Base-by-base conservation (phyloP, 35 echinoderm and acorn worm species). In the Anneissia japonica region DNA sequence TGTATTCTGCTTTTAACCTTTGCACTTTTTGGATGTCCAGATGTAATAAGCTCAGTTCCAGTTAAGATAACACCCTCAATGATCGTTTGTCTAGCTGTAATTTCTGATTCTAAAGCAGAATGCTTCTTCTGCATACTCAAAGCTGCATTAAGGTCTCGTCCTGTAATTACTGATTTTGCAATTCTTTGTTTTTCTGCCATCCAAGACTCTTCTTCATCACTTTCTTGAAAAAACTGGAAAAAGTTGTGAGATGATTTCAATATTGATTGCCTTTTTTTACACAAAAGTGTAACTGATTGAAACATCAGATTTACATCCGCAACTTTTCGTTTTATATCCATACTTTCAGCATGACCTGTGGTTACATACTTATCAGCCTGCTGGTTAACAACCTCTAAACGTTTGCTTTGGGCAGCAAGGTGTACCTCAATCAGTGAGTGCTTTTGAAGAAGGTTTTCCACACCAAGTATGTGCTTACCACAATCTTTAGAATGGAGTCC, bases 181-280 rank as follows among this genome's bases (percentile, higher is more conserved):
- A 98, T 90, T 64, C 95, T 87, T 51, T 98, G 95, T 86, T 98
- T 98, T 89, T 98, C 95, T 73, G 89, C 86, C 83, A 98, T 36
- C 95, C 95, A 98, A 0, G 89, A 90, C 33, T 93, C 95, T 41
- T 91, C 89, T 83, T 98, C 95, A n/a, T 98, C 95, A 73, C 92
- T 90, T 73, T 98, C 95, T 73, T 86, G 75, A 14, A 98, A 83
- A 74, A 98, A 98, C 86, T 93, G 91, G 79, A 93, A 98, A 80
- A 87, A 98, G 39, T 93, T 98, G 26, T 88, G 79, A 74, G 95
- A 93, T 37, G 88, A 89, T 74, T 94, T 92, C n/a, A 98, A 79
- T 3, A 75, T 46, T 12, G 77, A 38, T 46, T 90, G 91, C 34
- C 95, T 93, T 29, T 39, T 46, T 35, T 72, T 28, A 28, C 95